A percentile compares a stretch with the other conserved stretches of the same genome.
Conservation (phyloP, 2,797 vertebrate genomes). For the Chaetodon trifasciatus region DNA sequence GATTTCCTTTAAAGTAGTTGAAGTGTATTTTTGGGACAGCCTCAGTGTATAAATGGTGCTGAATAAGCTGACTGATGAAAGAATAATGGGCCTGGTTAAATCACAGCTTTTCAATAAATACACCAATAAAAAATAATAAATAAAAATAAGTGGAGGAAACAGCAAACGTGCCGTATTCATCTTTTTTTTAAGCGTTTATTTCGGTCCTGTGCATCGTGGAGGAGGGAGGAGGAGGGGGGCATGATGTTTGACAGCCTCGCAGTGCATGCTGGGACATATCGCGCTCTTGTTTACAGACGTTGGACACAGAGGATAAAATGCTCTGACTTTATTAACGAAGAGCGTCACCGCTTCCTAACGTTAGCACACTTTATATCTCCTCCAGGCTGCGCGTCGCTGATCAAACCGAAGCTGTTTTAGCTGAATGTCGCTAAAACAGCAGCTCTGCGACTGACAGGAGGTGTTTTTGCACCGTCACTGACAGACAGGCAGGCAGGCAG, state of each 20-base stretch:
- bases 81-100: not conserved
- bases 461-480: constrained; percentile 77
- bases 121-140: too few species aligned
- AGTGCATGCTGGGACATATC: constrained; percentile 75
- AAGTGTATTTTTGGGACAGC: not conserved
- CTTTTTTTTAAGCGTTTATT: too few species aligned
- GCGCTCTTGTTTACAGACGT: constrained; percentile 76
- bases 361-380: accelerated
- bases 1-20: not conserved
- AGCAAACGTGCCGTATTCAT: too few species aligned
- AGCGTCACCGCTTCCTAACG: not conserved
- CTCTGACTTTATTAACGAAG: constrained; percentile 19
- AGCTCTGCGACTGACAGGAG: not conserved
- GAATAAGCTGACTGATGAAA: too few species aligned
- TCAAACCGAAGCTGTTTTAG: accelerated
- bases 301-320: not conserved
- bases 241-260: constrained; percentile 51
- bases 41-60: not conserved
- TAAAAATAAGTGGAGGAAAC: accelerated
- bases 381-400: too few species aligned
- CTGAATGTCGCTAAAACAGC: not conserved
- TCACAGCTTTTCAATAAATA: not conserved
- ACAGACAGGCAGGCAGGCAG: constrained; percentile 24
- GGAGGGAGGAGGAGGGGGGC: not conserved
- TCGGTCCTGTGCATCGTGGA: not conserved